Evolutionary conservation across 2,888 invertebrate species (phyloP), one percentile per base, ranked within the genome.

Genomic region (Endomychus coccineus): DNA sequence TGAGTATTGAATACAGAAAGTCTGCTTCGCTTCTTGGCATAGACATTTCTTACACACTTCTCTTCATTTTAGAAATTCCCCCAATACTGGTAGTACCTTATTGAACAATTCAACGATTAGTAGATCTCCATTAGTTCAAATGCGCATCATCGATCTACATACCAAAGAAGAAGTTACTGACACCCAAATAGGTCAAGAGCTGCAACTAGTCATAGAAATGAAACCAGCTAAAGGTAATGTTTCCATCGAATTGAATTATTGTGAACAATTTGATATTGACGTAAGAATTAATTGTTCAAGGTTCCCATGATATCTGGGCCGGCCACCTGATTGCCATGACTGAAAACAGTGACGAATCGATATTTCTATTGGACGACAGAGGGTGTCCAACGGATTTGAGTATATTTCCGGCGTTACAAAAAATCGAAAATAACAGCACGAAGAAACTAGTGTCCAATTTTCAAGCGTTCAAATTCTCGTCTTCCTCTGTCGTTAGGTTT

Each of bases 391-490:
- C 82, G 0, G 85, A 89, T 53, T 56, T 61, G 14, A 67, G 65
- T 19, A 68, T 74, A 14, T 74, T 74, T 45, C 73, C 74, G 1
- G 58, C 64, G 0, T 51, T 74, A 24, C 61, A 59, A 28, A 70
- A 70, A 49, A 43, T 62, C 3, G 54, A 51, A 11, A 61, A 56
- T 0, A 52, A 54, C 2, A 53, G 55, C 3, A 57, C 57, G 2
- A 64, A 55, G 44, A 54, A 72, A 25, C 61, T 85, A 11, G 64
- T 71, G 0, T 74, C 78, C 3, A 71, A 73, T 12, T 89, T 88
- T 61, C 80, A 83, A 55, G 90, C 89, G 0, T 91, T 91, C 63
- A 84, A 89, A 45, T 91, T 91, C 65, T 81, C 86, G 0, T 78
- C 82, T 7, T 85, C 88, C n/a, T 78, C 83, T 16, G 73, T 85